Base-by-base conservation (phyloP, 2,797 vertebrate species). In the Gobio occitaniae region DNA sequence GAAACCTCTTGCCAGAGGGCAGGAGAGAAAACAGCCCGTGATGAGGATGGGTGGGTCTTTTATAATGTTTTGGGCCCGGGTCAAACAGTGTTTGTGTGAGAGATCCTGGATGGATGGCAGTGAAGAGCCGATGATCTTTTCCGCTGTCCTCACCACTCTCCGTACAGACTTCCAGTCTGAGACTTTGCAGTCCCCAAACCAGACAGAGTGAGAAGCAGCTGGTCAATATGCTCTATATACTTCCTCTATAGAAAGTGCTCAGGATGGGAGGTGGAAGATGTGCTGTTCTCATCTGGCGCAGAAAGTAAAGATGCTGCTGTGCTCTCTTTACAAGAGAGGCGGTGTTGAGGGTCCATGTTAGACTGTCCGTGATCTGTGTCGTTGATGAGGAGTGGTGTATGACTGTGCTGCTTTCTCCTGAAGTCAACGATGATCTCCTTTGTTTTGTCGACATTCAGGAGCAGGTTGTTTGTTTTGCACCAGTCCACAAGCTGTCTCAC, bases 401-500 rank as follows among this genome's bases (percentile, higher is more conserved):
- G 21, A 3, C 56, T 10, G 56, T 59, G 56, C 10, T 59, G 21
- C n/a, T 11, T 25, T 25, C 25, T 25, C 25, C 25, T 25, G 25
- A 1, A 25, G 25, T 59, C 56, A 59, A n/a, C 56, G 16, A 59
- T n/a, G 21, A 59, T 59, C 21, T 59, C 54, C 3, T n/a, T 59
- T 59, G 25, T 59, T 59, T 59, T n/a, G 21, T 59, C 10, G 56
- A 59, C 56, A 59, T 59, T 59, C 56, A 59, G 21, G 9, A 59
- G 21, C 21, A n/a, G n/a, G 21, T 59, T 59, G n/a, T 59, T 59
- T 59, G 21, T 59, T 10, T 61, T 12, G 11, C 21, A 61, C 59
- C n/a, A 61, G 4, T 61, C 59, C 59, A 61, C 59, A 25, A 61
- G n/a, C 10, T 61, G 59, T 61, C n/a, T 61, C n/a, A 84, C 59